Evolutionary conservation across 1,140 invertebrate species (phyloP), one percentile per base, ranked within the genome.

Genomic region (Gonioctena quinquepunctata): DNA sequence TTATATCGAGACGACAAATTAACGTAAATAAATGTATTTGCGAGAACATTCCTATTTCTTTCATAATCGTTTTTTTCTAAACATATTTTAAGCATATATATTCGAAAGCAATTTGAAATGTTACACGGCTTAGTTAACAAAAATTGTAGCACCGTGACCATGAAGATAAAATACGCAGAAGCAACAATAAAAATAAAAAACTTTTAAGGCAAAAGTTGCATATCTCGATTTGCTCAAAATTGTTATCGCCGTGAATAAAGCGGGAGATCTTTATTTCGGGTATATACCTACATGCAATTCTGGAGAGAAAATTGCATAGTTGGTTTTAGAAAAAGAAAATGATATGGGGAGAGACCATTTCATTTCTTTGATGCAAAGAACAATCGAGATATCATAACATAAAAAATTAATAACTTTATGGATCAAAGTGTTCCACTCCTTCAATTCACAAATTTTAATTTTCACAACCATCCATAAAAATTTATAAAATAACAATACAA

Each of bases 401-500:
- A 57, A 75, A 75, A 68, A 69, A 64, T 48, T 57, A 70, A 13
- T 26, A n/a, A n/a, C 19, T 33, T 63, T 69, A 16, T 65, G 18
- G 68, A 68, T 28, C 57, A 73, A 76, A 77, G 74, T 77, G 76
- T 77, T 77, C 76, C 76, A 77, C 76, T 73, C 72, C 74, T 77
- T 74, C 61, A 63, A 64, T 64, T 60, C 42, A 60, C 52, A 74
- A 72, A 18, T 25, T 54, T 70, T 74, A 71, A 76, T 60, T 73
- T 76, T 71, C 73, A 76, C 77, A 77, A 77, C 72, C 73, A 77
- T 75, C 67, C 73, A 59, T 56, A 52, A 69, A 67, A 72, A 61
- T 64, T 71, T 68, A 75, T 70, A 79, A 80, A 80, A 73, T 66
- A 80, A 79, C 71, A 73, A 77, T 78, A 77, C 75, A 80, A 76